Conservation (phyloP, 2,797 vertebrate species). For the Hyperoplus immaculatus region DNA sequence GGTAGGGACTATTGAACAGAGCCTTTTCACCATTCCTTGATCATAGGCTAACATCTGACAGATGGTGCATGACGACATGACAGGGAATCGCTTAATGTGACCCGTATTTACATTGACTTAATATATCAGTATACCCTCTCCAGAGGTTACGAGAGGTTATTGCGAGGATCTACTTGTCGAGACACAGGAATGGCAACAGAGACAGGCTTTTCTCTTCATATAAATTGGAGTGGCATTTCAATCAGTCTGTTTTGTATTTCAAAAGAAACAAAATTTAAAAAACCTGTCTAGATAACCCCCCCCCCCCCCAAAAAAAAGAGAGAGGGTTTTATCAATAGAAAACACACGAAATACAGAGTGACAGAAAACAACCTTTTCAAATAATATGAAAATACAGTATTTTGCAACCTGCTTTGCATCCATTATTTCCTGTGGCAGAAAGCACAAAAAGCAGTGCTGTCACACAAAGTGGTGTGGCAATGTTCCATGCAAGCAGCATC, state of each 20-base stretch:
- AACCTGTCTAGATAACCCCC: not conserved
- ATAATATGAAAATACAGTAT: too few species aligned
- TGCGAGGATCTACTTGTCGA: not conserved
- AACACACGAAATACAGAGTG: not conserved
- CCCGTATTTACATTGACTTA: constrained; percentile 4
- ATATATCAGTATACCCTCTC: constrained; percentile 2
- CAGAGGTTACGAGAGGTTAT: not conserved
- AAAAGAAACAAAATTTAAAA: not conserved
- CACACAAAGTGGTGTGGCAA: too few species aligned
- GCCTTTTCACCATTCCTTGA: not conserved
- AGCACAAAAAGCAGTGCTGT: too few species aligned
- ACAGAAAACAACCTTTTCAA: not conserved
- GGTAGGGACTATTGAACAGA: constrained; percentile 12
- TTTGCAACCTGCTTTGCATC: not conserved
- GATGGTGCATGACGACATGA: not conserved
- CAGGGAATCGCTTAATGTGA: not conserved
- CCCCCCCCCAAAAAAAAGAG: too few species aligned
- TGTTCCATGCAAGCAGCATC: not conserved
- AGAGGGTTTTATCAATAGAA: not conserved
- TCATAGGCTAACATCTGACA: constrained; percentile 5
- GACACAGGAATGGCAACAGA: not conserved
- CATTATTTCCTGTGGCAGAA: not conserved
- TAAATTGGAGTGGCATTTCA: not conserved
- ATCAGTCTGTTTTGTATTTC: not conserved
- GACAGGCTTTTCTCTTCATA: not conserved